Evolutionary conservation across 1,140 invertebrate genomes (phyloP).

Genomic region (Halictus rubicundus): DNA sequence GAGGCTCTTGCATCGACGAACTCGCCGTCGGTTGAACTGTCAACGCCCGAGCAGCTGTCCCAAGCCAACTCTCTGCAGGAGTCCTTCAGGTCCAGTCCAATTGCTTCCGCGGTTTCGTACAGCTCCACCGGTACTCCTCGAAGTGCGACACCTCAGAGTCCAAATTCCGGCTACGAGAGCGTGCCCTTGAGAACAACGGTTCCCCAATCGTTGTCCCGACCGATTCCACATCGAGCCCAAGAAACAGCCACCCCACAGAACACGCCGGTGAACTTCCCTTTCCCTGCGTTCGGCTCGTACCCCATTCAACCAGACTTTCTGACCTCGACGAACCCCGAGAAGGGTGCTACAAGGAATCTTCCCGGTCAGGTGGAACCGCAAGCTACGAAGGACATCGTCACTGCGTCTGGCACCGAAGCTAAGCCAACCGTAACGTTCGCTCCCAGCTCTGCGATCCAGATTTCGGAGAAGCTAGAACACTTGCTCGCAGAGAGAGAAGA

Average conservation of each 20-base stretch:
- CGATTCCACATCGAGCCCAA: constrained; percentile 62
- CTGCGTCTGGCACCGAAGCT: constrained; percentile 32
- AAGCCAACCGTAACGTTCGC: constrained; percentile 57
- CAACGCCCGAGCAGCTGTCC: constrained; percentile 46
- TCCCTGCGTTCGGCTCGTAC: constrained; percentile 58
- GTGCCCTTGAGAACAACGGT: constrained; percentile 4
- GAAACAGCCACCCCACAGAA: constrained; percentile 76
- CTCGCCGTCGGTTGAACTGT: constrained; percentile 53
- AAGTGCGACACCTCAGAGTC: constrained; percentile 27
- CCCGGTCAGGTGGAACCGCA: constrained; percentile 5
- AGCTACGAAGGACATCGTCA: neutral
- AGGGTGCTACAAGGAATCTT: neutral
- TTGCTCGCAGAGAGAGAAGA: constrained; percentile 71
- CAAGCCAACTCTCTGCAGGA: constrained; percentile 56
- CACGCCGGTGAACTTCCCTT: constrained; percentile 72
- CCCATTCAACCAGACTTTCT: constrained; percentile 13
- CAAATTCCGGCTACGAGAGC: constrained; percentile 21
- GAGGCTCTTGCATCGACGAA: constrained; percentile 31
- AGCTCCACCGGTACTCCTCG: constrained; percentile 1
- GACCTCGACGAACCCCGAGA: neutral
- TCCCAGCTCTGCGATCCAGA: constrained; percentile 72
- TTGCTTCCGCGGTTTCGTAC: constrained; percentile 7
- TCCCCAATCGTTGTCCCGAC: constrained; percentile 60
- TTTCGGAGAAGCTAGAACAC: constrained; percentile 75
- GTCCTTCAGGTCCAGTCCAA: constrained; percentile 68